Base-by-base conservation (phyloP, 2,888 invertebrate species). In the Limnephilus rhombicus region DNA sequence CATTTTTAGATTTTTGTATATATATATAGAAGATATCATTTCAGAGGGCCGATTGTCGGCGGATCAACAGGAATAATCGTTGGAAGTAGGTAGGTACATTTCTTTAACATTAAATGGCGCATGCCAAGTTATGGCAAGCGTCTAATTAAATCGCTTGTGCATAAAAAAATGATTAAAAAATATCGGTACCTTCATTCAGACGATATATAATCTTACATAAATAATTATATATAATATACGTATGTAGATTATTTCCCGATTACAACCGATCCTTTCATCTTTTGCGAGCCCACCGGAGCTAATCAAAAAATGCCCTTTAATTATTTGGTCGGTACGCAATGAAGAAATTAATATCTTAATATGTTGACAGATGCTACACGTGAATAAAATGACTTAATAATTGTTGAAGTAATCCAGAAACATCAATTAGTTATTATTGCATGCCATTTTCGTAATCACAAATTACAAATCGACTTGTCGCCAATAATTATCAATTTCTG, bases 391-490 rank as follows among this genome's bases (percentile, higher is more conserved):
- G 83, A 83, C 15, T 83, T 41, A 37, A 24, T 83, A 83, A 37
- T 15, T 24, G 24, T 41, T 82, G 37, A 83, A 24, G 9, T 83
- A 83, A 37, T 83, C 18, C 34, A 11, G 12, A 83, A 83, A 24
- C 83, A 53, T 87, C 4, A 87, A 87, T 49, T 49, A 49, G 29
- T 18, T 15, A n/a, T n/a, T 49, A 53, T 53, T 31, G 31, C 18
- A 49, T 53, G 53, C 29, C 31, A 53, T 68, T 83, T 3, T 49
- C 53, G 49, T 53, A 80, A 89, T 89, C 11, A 45, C 68, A 24
- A 68, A 68, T 86, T 89, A 89, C 41, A 89, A 89, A 80, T 89
- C 37, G 31, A 37, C 89, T n/a, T 80, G 80, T 37, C 86, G 24
- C 45, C 37, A 68, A 45, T 80, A 34, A 80, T 89, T 37, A 85